A percentile compares a stretch with the other conserved stretches of the same genome.
phyloP scores from a whole-genome alignment of 2,888 invertebrate species.

The Pteria penguin region DNA sequence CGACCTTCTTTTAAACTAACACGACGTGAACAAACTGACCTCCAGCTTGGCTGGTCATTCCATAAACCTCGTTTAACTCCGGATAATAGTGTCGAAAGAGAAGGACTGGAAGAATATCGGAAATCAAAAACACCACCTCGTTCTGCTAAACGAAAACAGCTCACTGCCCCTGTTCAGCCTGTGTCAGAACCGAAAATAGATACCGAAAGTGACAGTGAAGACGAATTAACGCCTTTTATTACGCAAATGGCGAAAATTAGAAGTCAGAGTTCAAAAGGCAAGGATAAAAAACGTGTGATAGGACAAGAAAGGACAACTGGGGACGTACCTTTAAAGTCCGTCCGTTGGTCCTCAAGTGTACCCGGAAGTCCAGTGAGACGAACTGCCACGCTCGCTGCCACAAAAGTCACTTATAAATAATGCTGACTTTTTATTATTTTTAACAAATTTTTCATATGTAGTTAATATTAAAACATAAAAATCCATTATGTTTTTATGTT shows the following conservation, averaged over 20 bases:
- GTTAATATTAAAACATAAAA: too few relatives aligned
- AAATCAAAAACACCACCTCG: conserved; percentile 23
- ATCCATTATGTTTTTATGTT: too few relatives aligned
- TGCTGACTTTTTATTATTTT: too few relatives aligned
- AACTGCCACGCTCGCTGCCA: conserved; percentile 15
- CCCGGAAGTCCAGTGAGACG: conserved; percentile 6
- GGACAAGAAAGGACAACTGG: neutral
- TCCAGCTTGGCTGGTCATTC: conserved; percentile 65
- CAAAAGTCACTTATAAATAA: conserved; percentile 10
- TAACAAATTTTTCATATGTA: too few relatives aligned
- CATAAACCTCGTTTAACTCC: conserved; percentile 62
- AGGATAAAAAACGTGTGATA: neutral
- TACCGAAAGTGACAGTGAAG: conserved; percentile 44
- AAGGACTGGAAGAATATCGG: conserved; percentile 29
- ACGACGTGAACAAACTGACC: conserved; percentile 55
- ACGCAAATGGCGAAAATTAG: conserved; percentile 61
- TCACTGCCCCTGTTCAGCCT: neutral
- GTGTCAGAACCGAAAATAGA: conserved; percentile 17
- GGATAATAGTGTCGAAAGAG: conserved; percentile 33
- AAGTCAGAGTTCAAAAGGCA: conserved; percentile 19
- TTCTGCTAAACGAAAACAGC: neutral
- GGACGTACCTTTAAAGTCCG: conserved; percentile 18
- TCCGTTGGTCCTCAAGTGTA: conserved; percentile 19
- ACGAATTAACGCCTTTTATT: conserved; percentile 57
- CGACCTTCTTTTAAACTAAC: conserved; percentile 64